Evolutionary conservation across 2,888 invertebrate genomes (phyloP), one percentile per base, ranked within the genome.

Genomic region (Pammene fasciana): DNA sequence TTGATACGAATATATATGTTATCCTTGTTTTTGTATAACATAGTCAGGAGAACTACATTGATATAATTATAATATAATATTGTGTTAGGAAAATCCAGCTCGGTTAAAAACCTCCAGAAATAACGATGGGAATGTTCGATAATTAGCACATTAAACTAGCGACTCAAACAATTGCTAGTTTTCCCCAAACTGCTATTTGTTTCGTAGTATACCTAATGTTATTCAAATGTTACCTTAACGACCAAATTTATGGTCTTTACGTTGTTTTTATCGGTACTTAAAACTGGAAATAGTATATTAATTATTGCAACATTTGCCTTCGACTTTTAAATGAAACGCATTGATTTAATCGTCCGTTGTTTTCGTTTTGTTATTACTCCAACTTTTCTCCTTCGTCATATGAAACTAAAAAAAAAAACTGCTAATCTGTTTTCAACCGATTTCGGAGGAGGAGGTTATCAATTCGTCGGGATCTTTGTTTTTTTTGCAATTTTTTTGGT

Each of bases 31-130:
- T 16, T 45, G 36, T 14, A 14, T 14, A n/a, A 36, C 56, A 41
- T 41, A 56, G 36, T 16, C 36, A 48, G 11, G 26, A 4, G 2
- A 26, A 26, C 26, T 26, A 26, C 4, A 9, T 48, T 26, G 59
- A 46, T 38, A 50, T 55, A 62, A 18, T 38, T 36, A 7, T 16
- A n/a, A n/a, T 56, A 61, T 68, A 50, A 62, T 11, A 14, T 50
- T 50, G 16, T 43, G 57, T 26, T 55, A 54, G 68, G 57, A 50
- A 68, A 68, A 45, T 36, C 64, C 64, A n/a, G 14, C 10, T 26
- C 38, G 60, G 54, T 57, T 11, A 3, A 61, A 48, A 36, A 13
- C 50, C 5, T 38, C 16, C 7, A 36, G 36, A 16, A 13, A 61
- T 36, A 50, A 38, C 36, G 26, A 48, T 52, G 38, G 50, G 0